phyloP scores from a whole-genome alignment of 2,797 vertebrate genomes.

The Pangasius krempfi region DNA sequence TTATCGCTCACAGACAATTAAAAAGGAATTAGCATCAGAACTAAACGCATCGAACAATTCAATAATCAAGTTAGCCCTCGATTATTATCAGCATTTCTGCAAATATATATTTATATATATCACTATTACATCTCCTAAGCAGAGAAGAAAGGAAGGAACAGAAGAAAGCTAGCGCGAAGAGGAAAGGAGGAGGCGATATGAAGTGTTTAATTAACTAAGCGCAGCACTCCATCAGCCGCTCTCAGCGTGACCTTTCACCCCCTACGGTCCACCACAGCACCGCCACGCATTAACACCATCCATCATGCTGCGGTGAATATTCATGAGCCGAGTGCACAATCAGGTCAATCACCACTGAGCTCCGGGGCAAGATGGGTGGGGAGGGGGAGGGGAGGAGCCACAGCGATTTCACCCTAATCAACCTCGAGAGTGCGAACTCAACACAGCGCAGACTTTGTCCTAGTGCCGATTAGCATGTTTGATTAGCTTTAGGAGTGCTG shows the following conservation, averaged over 20 bases:
- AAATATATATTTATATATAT: not conserved
- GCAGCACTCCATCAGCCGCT: constrained; percentile 34
- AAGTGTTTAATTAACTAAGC: constrained; percentile 60
- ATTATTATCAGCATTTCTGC: not conserved
- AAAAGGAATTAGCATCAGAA: not conserved
- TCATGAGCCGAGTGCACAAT: constrained; percentile 67
- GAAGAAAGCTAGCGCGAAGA: not conserved
- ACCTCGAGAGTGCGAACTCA: constrained; percentile 65
- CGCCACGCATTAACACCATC: constrained; percentile 57
- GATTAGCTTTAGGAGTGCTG: not conserved
- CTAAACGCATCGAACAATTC: not conserved
- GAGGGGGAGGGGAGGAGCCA: constrained; percentile 61
- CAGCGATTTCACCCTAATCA: constrained; percentile 71
- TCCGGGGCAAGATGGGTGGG: constrained; percentile 62
- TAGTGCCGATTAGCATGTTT: not conserved
- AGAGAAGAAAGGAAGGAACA: not conserved
- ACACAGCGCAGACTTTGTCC: not conserved
- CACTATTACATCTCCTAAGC: not conserved
- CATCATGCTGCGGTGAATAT: constrained; percentile 72
- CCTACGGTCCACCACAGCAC: constrained; percentile 44
- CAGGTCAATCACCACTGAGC: constrained; percentile 52
- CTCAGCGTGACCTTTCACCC: constrained; percentile 45
- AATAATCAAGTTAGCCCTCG: too few relatives aligned
- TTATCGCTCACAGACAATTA: too few relatives aligned
- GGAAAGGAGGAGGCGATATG: constrained; percentile 31